Percentiles rank a stretch among this genome's conserved stretches.
Conservation (phyloP, 2,888 invertebrate genomes). For the Dynastes maya region DNA sequence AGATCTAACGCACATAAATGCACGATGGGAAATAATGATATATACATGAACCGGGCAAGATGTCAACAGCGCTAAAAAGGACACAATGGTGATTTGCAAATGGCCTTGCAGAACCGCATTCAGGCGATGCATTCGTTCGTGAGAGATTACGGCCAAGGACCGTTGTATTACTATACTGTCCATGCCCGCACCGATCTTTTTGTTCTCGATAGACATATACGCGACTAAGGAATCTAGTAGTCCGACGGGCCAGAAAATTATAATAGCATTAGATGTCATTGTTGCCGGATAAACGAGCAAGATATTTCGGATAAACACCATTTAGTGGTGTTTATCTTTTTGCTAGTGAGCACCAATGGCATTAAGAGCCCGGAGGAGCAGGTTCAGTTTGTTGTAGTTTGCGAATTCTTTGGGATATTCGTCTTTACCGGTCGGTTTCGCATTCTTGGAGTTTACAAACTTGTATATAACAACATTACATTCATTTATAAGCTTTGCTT, state of each 20-base stretch:
- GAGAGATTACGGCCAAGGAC: constrained; percentile 43
- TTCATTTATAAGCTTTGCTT: no score
- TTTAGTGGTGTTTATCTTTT: constrained; percentile 29
- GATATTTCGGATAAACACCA: constrained; percentile 41
- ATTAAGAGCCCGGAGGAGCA: background rate
- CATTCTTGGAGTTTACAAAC: background rate
- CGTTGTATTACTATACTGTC: constrained; percentile 3
- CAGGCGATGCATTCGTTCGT: constrained; percentile 33
- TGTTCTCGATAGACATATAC: background rate
- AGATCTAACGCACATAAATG: background rate
- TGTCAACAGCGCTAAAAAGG: constrained; percentile 41
- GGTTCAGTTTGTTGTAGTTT: constrained; percentile 1
- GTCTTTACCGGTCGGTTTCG: background rate
- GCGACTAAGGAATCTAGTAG: constrained; percentile 17
- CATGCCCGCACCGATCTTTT: background rate
- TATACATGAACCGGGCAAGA: constrained; percentile 25
- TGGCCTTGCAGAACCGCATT: constrained; percentile 42
- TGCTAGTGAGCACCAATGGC: constrained; percentile 6
- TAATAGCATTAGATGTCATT: constrained; percentile 51
- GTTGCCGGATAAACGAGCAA: constrained; percentile 36
- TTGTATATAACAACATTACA: no score
- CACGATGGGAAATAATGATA: constrained; percentile 31
- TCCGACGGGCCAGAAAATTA: constrained; percentile 44
- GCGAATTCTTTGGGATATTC: background rate
- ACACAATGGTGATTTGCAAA: constrained; percentile 48